These are phyloP conservation scores for Penaeus indicus DNA, from an alignment of 1,140 invertebrate species.

Conservation along the genomic window DNA sequence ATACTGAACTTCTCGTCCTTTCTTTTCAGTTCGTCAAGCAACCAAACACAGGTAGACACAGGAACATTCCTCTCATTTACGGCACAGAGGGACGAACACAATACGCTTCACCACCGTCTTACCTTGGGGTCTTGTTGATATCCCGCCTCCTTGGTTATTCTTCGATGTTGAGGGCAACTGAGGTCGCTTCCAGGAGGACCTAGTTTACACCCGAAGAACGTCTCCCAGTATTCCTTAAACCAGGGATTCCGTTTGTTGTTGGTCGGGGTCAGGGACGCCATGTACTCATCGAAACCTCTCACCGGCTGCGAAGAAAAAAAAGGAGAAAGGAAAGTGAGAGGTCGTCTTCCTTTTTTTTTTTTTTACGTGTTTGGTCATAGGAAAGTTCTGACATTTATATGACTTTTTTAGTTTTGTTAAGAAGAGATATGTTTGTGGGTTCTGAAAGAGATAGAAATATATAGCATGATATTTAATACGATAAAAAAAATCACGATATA, in stretches of 20 bases:
- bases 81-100: no score
- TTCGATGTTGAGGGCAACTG: constrained; percentile 29
- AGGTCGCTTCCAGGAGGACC: constrained; percentile 49
- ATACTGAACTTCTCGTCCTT: no score
- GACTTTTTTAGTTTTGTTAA: no score
- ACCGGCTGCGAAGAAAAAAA: constrained; percentile 45
- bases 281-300: constrained; percentile 78
- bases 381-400: no score
- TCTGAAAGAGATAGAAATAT: no score
- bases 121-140: constrained; percentile 66
- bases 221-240: constrained; percentile 85
- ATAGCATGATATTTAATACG: no score
- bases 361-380: no score
- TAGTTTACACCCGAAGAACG: constrained; percentile 74
- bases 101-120: background rate
- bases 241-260: constrained; percentile 79
- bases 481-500: background rate
- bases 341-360: no score
- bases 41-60: no score
- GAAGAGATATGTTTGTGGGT: no score
- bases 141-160: constrained; percentile 50
- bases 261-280: constrained; percentile 77
- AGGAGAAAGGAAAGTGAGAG: background rate
- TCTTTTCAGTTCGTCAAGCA: no score
- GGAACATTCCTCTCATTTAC: no score